Conservation (phyloP, 1,140 invertebrate species). For the Ceratosolen solmsi region DNA sequence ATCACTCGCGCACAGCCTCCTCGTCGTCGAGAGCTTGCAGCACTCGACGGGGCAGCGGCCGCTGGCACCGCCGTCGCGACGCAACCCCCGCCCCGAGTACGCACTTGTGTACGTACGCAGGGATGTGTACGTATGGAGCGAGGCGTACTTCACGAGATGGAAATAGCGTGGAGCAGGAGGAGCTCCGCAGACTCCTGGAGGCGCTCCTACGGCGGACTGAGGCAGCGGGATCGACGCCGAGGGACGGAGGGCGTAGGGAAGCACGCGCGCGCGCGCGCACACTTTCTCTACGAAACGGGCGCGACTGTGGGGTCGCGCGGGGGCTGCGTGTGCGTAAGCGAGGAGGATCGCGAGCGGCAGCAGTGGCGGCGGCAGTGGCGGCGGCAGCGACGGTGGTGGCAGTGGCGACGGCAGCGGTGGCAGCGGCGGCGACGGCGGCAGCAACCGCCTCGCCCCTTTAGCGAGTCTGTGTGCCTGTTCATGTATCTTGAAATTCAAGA, state of each 20-base stretch:
- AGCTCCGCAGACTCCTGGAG: conserved; percentile 52
- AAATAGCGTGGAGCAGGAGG: conserved; percentile 31
- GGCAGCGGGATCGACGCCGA: conserved; percentile 40
- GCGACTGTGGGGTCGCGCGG: neutral
- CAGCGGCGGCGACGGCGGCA: conserved; percentile 46
- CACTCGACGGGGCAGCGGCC: conserved; percentile 10
- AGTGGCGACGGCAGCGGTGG: conserved; percentile 39
- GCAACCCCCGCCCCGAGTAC: neutral
- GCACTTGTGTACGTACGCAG: neutral
- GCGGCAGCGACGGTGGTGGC: conserved; percentile 17
- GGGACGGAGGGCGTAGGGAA: neutral
- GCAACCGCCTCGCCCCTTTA: conserved; percentile 54
- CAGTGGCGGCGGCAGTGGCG: conserved; percentile 46
- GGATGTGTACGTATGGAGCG: neutral
- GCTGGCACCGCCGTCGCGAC: neutral
- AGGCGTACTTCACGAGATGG: neutral
- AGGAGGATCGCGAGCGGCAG: conserved; percentile 12
- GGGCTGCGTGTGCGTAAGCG: conserved; percentile 18
- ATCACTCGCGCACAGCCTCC: conserved; percentile 25
- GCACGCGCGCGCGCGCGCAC: neutral
- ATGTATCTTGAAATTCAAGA: no score
- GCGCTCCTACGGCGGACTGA: conserved; percentile 51
- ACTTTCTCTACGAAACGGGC: neutral
- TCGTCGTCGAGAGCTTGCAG: neutral
- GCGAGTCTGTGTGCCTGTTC: neutral